These are phyloP conservation scores for Clepsis dumicolana DNA, from an alignment of 2,888 invertebrate genomes.

Conservation along the genomic window DNA sequence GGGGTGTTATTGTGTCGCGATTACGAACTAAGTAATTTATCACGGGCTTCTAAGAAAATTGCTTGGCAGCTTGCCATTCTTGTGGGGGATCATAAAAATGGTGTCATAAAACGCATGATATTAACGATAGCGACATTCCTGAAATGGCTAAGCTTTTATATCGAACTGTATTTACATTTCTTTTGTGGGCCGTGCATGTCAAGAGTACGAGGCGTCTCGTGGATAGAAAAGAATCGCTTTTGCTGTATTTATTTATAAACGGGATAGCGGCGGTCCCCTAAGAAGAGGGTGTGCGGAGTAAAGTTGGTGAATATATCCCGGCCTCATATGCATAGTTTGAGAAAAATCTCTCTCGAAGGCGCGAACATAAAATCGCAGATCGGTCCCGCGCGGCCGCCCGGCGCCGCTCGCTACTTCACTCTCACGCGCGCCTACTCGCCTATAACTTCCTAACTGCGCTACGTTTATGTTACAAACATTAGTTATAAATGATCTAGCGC, in stretches of 20 bases:
- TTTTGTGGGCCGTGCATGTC: not conserved
- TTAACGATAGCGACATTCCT: constrained; percentile 16
- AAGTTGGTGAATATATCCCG: constrained; percentile 54
- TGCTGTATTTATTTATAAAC: constrained; percentile 44
- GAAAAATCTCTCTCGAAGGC: constrained; percentile 63
- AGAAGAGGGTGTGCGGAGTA: constrained; percentile 53
- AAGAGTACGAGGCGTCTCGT: constrained; percentile 4
- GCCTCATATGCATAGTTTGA: constrained; percentile 70
- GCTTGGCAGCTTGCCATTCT: constrained; percentile 15
- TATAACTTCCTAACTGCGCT: constrained; percentile 45
- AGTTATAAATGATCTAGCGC: not conserved
- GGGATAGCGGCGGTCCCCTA: constrained; percentile 48
- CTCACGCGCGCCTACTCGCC: constrained; percentile 39
- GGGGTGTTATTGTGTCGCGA: constrained; percentile 22
- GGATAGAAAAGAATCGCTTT: constrained; percentile 34
- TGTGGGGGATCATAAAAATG: constrained; percentile 21
- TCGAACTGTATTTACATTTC: constrained; percentile 27
- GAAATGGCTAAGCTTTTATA: constrained; percentile 16
- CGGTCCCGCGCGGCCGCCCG: constrained; percentile 59
- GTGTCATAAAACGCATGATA: constrained; percentile 38
- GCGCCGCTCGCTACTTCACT: constrained; percentile 46
- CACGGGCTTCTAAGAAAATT: constrained; percentile 31
- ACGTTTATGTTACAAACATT: constrained; percentile 50
- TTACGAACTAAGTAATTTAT: constrained; percentile 18
- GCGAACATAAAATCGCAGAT: constrained; percentile 65